Base-by-base conservation (phyloP, 2,797 vertebrate species). In the Pygocentrus nattereri region DNA sequence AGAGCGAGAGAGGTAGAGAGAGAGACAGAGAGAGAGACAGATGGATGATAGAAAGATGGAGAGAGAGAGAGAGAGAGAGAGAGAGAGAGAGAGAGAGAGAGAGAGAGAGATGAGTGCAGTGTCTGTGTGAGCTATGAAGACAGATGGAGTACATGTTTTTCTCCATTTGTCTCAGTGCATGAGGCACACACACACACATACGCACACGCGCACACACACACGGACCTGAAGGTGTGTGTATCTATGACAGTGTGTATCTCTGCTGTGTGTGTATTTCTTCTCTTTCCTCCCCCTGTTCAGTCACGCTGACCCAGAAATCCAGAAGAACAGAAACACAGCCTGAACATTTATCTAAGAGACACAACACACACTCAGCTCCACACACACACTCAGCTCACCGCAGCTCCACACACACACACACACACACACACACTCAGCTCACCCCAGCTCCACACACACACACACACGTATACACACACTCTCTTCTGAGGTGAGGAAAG, bases 71-170 rank as follows among this genome's bases (percentile, higher is more conserved):
- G 25, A 61, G 19, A 76, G 38, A 59, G 16, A 59, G 8, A 59
- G 11, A 59, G 44, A 13, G 58, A 25, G 23, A 59, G 58, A 71
- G 27, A 50, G 27, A 58, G 52, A 75, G 11, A 25, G 49, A 27
- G 4, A 27, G 25, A 61, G 58, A 61, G 25, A 61, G 58, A 61
- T 5, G 8, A 30, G 25, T 49, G 62, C 12, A 59, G 38, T 65
- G 23, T 61, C 80, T 56, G 67, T 44, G 31, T 75, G 72, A 68
- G 41, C 44, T 61, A 69, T 82, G 80, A 78, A 82, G 81, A 82
- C 50, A 49, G 69, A 78, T 82, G 68, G 59, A 82, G 74, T 73
- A 38, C 68, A 54, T 61, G 58, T 13, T 73, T 19, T 58, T 72
- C 58, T 78, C 23, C 75, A 73, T 82, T 82, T 73, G 80, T 73